Base-by-base conservation (phyloP, 2,888 invertebrate species). In the Brassicogethes aeneus region DNA sequence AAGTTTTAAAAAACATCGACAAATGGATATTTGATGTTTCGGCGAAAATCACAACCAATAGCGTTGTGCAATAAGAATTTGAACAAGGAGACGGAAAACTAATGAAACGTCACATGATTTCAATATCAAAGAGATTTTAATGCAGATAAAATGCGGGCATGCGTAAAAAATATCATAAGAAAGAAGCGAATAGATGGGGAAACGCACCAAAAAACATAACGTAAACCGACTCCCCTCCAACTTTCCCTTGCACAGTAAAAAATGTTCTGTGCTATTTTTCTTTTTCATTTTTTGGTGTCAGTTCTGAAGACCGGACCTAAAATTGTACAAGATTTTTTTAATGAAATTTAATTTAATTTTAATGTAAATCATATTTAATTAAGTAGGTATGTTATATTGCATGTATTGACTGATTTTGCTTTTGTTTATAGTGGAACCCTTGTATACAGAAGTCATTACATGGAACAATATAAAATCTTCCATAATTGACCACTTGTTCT, bases 81-180 rank as follows among this genome's bases (percentile, higher is more conserved):
- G 59, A 61, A 61, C 57, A 62, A 23, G 23, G 14, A 62, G 64
- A 63, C 61, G 57, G 59, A 52, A 60, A 65, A 67, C 66, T 65
- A 68, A 66, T 65, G 65, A 66, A 66, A 67, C 64, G 65, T 65
- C 66, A 65, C 63, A 64, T 69, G 70, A 68, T 67, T 65, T 65
- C 66, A 67, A 66, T 66, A 66, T 66, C 66, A 65, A 67, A 67
- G 63, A 61, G 66, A 67, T 66, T 66, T 68, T 66, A 68, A 68
- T 69, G 62, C 66, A 64, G 65, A 67, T 65, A 62, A 62, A 64
- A 60, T 53, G 58, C 65, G 61, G 59, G 62, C 65, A 65, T 65
- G 67, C 67, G 64, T 60, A 68, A 68, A 69, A 70, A 66, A 66
- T 66, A 64, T 64, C 64, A 65, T 61, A 61, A 60, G 62, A 61